phyloP scores from a whole-genome alignment of 2,888 invertebrate species.

The Heliconius erato region DNA sequence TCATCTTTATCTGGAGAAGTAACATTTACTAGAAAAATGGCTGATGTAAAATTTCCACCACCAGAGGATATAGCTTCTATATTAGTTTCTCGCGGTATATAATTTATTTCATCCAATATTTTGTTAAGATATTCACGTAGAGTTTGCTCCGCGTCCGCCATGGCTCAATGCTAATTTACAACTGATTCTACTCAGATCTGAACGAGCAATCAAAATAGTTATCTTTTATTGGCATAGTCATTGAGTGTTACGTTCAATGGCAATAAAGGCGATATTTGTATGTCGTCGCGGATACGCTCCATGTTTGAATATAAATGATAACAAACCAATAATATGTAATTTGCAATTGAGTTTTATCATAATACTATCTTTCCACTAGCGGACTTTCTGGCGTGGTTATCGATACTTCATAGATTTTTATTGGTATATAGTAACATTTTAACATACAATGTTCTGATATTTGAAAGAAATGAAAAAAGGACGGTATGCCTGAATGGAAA shows the following conservation, averaged over 20 bases:
- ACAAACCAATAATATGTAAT: not conserved
- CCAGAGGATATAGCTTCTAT: slow-evolving; percentile 59
- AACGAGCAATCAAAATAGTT: slow-evolving; percentile 33
- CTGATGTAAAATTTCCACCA: slow-evolving; percentile 68
- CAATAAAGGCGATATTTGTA: not conserved
- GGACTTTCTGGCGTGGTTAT: too few relatives aligned
- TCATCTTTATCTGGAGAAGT: slow-evolving; percentile 54
- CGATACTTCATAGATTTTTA: too few relatives aligned
- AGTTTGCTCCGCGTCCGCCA: slow-evolving; percentile 59
- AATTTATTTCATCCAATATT: slow-evolving; percentile 59
- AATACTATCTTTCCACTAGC: not conserved
- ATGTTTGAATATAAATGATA: slow-evolving; percentile 3
- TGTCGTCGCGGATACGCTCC: not conserved
- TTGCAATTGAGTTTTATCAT: not conserved
- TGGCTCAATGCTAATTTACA: slow-evolving; percentile 49
- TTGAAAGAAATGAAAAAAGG: too few relatives aligned
- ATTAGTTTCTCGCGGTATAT: slow-evolving; percentile 54
- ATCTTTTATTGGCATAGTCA: slow-evolving; percentile 30
- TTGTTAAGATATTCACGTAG: slow-evolving; percentile 56
- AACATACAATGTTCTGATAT: too few relatives aligned
- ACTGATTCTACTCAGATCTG: slow-evolving; percentile 37
- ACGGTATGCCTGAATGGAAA: too few relatives aligned
- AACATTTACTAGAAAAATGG: slow-evolving; percentile 58
- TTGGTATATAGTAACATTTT: too few relatives aligned
- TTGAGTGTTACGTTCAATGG: not conserved